Evolutionary conservation across 2,113 vertebrate species (phyloP).

Genomic region (Eonycteris spelaea): DNA sequence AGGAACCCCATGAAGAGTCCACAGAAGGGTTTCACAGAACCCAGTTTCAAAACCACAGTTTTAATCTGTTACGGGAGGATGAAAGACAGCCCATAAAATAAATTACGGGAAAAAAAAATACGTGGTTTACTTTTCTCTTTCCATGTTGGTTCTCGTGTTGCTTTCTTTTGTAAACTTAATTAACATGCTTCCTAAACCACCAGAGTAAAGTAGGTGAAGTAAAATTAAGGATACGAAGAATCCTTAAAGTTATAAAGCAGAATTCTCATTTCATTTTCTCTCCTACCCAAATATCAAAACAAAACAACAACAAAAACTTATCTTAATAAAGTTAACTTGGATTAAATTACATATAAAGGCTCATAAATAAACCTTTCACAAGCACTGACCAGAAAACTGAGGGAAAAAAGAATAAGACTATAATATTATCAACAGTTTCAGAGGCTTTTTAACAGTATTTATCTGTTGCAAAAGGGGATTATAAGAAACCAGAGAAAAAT

Average conservation of each 20-base stretch:
- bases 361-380: neutral
- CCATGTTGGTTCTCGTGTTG: neutral
- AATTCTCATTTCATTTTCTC: neutral
- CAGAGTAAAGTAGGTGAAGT: neutral
- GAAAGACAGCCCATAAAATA: neutral
- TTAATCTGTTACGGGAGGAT: neutral
- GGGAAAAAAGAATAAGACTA: neutral
- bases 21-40: neutral
- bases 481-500: neutral
- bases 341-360: neutral
- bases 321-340: neutral
- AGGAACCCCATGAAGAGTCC: neutral
- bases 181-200: neutral
- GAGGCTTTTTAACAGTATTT: neutral
- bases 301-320: neutral
- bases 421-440: neutral
- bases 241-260: neutral
- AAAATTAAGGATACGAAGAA: neutral
- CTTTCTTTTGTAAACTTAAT: neutral
- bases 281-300: neutral
- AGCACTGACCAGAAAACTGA: neutral
- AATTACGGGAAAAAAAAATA: neutral
- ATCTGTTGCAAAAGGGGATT: neutral
- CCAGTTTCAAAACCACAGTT: neutral
- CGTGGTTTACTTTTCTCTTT: neutral